A percentile compares a stretch with the other conserved stretches of the same genome.
Evolutionary conservation across 35 echinoderm and acorn worm species (phyloP).

Genomic region (Heliocidaris tuberculata): DNA sequence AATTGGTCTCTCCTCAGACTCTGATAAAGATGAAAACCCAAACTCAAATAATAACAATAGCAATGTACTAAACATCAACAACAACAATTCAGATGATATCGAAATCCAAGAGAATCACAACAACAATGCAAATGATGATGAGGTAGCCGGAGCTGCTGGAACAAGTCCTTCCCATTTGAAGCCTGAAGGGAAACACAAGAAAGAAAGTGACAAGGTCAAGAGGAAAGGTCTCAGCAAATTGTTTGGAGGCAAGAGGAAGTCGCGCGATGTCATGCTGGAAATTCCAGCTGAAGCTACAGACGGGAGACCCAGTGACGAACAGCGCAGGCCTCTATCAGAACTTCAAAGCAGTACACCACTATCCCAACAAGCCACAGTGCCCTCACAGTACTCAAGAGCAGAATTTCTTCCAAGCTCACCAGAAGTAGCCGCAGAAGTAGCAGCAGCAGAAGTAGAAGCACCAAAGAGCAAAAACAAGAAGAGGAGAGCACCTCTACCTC

Average conservation of each 20-base stretch:
- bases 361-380: slow-evolving; percentile 23
- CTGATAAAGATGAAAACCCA: slow-evolving; percentile 62
- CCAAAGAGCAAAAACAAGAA: slow-evolving; percentile 62
- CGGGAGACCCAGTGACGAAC: slow-evolving; percentile 35
- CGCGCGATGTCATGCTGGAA: slow-evolving; percentile 80
- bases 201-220: slow-evolving; percentile 51
- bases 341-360: slow-evolving; percentile 22
- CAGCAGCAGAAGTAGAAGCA: slow-evolving; percentile 2
- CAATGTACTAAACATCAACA: slow-evolving; percentile 49
- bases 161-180: slow-evolving; percentile 26
- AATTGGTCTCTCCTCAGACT: slow-evolving; percentile 54
- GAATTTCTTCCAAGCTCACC: slow-evolving; percentile 62
- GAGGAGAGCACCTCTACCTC: slow-evolving; percentile 66
- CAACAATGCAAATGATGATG: slow-evolving; percentile 89
- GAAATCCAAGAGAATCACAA: slow-evolving; percentile 67
- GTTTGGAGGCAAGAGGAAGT: slow-evolving; percentile 71
- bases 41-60: slow-evolving; percentile 94
- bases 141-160: slow-evolving; percentile 34
- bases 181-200: slow-evolving; percentile 33
- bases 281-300: slow-evolving; percentile 73
- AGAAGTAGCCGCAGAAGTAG: slow-evolving; percentile 33
- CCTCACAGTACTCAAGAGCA: slow-evolving; percentile 59
- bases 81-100: slow-evolving; percentile 45
- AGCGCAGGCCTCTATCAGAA: slow-evolving; percentile 15
- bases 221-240: slow-evolving; percentile 75